These are phyloP conservation scores for Antidorcas marsupialis DNA, from an alignment of 2,113 vertebrate genomes.

Conservation along the genomic window DNA sequence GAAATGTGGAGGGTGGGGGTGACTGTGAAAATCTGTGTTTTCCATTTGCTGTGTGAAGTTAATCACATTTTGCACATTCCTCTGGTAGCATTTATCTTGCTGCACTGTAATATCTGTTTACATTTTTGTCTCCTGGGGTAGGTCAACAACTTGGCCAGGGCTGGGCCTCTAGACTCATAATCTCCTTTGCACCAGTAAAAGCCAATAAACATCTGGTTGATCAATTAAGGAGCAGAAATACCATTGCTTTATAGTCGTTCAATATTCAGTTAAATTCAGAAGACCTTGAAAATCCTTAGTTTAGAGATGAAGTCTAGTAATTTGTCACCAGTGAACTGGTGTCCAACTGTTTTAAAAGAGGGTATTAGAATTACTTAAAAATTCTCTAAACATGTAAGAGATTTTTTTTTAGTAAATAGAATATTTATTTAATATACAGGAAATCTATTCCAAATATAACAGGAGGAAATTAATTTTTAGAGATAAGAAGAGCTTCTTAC, in stretches of 20 bases:
- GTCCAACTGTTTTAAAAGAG: background rate
- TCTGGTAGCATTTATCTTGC: background rate
- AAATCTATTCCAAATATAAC: background rate
- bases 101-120: background rate
- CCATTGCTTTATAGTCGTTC: background rate
- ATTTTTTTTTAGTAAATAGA: background rate
- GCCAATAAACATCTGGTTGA: background rate
- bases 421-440: background rate
- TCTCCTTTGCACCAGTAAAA: background rate
- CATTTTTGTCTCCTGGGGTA: accelerated
- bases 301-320: background rate
- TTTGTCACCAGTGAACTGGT: background rate
- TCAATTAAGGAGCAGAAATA: background rate
- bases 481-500: background rate
- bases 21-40: background rate
- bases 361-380: background rate
- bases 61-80: background rate
- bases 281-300: background rate
- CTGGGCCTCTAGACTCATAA: background rate
- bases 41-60: background rate
- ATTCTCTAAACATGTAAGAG: background rate
- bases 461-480: slow-evolving; percentile 4
- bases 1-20: background rate
- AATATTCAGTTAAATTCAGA: background rate
- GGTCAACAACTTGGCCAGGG: background rate